phyloP scores from a whole-genome alignment of 2,888 invertebrate genomes.

The Agrochola lota region DNA sequence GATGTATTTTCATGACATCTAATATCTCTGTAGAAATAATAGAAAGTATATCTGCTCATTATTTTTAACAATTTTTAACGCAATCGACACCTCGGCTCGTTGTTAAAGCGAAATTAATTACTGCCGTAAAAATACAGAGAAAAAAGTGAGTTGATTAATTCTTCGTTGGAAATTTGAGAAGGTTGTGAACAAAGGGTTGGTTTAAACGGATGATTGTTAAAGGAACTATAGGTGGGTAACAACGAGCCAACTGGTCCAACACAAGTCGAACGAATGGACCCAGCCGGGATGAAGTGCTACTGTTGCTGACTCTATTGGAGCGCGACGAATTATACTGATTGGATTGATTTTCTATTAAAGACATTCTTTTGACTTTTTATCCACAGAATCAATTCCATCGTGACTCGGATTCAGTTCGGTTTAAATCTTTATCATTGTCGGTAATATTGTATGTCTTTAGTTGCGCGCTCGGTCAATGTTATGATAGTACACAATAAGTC shows the following conservation, averaged over 20 bases:
- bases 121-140: conserved; percentile 79
- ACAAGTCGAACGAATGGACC: conserved; percentile 71
- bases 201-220: conserved; percentile 67
- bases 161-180: conserved; percentile 86
- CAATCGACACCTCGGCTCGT: conserved; percentile 85
- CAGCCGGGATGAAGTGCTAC: conserved; percentile 71
- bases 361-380: conserved; percentile 76
- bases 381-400: conserved; percentile 78
- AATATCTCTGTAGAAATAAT: conserved; percentile 76
- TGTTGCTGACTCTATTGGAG: conserved; percentile 78
- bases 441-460: conserved; percentile 59
- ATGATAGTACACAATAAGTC: conserved; percentile 57
- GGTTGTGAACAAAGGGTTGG: conserved; percentile 84
- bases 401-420: conserved; percentile 80
- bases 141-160: conserved; percentile 84
- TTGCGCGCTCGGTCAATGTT: conserved; percentile 46
- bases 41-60: conserved; percentile 78
- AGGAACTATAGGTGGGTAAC: conserved; percentile 61
- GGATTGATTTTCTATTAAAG: conserved; percentile 87
- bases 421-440: conserved; percentile 71
- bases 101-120: conserved; percentile 87
- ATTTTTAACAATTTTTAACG: conserved; percentile 81
- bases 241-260: conserved; percentile 45
- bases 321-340: conserved; percentile 85
- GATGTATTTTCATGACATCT: conserved; percentile 70